A percentile compares a stretch with the other conserved stretches of the same genome.
These are phyloP conservation scores for Coptodon bakossiorum DNA, from an alignment of 2,113 vertebrate species.

Conservation along the genomic window DNA sequence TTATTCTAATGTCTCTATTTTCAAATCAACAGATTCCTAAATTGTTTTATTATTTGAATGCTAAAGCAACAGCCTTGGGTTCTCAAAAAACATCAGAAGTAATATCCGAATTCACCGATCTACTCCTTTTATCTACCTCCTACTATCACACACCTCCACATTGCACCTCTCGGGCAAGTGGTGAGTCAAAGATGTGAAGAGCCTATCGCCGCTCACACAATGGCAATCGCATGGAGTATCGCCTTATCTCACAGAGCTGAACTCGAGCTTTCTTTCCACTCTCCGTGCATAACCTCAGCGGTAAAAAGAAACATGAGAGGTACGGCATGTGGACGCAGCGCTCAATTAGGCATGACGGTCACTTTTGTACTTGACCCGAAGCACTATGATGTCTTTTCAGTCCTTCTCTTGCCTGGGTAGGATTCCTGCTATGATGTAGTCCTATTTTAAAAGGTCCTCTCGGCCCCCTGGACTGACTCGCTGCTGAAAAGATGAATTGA, in stretches of 20 bases:
- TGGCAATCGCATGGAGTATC: background rate
- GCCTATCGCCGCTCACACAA: background rate
- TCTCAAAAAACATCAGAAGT: background rate
- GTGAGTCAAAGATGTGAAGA: constrained; percentile 35
- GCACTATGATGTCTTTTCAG: constrained; percentile 5
- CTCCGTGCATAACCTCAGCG: background rate
- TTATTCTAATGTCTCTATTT: background rate
- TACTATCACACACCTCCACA: constrained; percentile 33
- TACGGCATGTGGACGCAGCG: background rate
- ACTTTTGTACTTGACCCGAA: background rate
- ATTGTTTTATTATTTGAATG: background rate
- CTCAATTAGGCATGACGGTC: constrained; percentile 9
- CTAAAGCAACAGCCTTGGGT: background rate
- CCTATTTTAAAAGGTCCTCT: constrained; percentile 12
- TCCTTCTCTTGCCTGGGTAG: background rate
- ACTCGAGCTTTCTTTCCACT: background rate
- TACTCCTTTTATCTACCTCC: constrained; percentile 12
- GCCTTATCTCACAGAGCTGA: background rate
- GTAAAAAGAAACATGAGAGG: background rate
- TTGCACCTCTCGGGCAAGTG: background rate
- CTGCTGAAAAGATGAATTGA: constrained; percentile 45
- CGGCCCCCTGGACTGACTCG: constrained; percentile 11
- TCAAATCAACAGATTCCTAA: background rate
- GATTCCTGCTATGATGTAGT: background rate
- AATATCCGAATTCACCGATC: background rate